Evolutionary conservation across 2,888 invertebrate genomes (phyloP).

Genomic region (Eristalis pertinax): DNA sequence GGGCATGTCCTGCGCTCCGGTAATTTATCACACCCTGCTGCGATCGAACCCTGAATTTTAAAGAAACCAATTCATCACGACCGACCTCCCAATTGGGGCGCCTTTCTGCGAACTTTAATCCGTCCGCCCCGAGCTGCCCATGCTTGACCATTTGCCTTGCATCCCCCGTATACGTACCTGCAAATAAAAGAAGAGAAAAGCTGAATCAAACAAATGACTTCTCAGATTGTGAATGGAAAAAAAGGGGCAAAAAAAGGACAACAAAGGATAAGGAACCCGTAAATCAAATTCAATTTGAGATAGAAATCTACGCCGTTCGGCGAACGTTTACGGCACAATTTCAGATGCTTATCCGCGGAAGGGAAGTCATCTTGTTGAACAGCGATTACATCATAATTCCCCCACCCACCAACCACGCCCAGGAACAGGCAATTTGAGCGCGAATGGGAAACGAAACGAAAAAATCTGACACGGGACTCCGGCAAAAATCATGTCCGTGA

Average conservation of each 20-base stretch:
- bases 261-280: constrained; percentile 9
- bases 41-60: constrained; percentile 7
- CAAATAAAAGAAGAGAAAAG: constrained; percentile 27
- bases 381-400: background rate
- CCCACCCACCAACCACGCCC: background rate
- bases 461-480: background rate
- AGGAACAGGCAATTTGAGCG: background rate
- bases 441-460: background rate
- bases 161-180: constrained; percentile 50
- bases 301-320: constrained; percentile 25
- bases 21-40: constrained; percentile 32
- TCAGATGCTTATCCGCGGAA: constrained; percentile 19
- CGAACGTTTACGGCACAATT: constrained; percentile 11
- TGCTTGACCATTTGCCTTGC: background rate
- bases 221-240: background rate
- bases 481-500: background rate
- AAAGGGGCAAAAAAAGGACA: constrained; percentile 20
- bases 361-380: background rate
- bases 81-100: background rate
- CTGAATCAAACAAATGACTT: constrained; percentile 23
- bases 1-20: constrained; percentile 13
- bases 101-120: constrained; percentile 7
- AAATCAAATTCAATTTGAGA: constrained; percentile 63
- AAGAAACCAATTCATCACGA: background rate
- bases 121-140: constrained; percentile 10